phyloP scores from a whole-genome alignment of 1,140 invertebrate genomes.

The Drosophila sp. region DNA sequence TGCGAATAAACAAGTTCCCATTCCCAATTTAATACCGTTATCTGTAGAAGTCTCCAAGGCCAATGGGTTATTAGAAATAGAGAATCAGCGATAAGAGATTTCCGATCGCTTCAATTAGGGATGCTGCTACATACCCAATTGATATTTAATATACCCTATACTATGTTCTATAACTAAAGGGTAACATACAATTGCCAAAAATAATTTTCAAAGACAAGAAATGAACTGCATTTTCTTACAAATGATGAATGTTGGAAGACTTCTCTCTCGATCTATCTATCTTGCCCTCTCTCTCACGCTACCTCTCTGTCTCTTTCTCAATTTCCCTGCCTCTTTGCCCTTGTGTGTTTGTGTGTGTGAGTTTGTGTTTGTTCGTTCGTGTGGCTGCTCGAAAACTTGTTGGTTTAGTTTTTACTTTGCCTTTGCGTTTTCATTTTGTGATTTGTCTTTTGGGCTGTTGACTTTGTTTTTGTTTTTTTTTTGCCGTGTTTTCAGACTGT shows the following conservation, averaged over 20 bases:
- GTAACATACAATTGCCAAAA: slow-evolving; percentile 20
- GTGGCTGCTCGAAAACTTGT: slow-evolving; percentile 38
- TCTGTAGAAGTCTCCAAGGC: no score
- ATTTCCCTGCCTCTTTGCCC: slow-evolving; percentile 1
- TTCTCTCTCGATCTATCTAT: slow-evolving; percentile 1
- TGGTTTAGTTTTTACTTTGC: slow-evolving; percentile 57
- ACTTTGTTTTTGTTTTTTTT: slow-evolving; percentile 32
- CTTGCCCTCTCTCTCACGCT: slow-evolving; percentile 19
- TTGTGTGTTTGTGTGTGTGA: not conserved
- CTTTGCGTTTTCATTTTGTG: slow-evolving; percentile 36
- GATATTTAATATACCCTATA: not conserved
- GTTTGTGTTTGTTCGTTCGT: not conserved
- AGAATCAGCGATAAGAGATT: no score
- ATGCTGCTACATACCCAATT: no score
- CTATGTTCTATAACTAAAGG: not conserved
- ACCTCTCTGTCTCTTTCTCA: not conserved
- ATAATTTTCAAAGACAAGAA: slow-evolving; percentile 12
- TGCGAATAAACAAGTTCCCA: slow-evolving; percentile 25
- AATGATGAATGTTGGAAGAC: slow-evolving; percentile 49
- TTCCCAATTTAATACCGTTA: not conserved
- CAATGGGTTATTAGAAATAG: no score
- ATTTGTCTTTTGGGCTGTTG: slow-evolving; percentile 47
- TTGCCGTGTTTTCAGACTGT: slow-evolving; percentile 28
- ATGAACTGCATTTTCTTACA: slow-evolving; percentile 45
- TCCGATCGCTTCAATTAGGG: no score